Base-by-base conservation (phyloP, 2,888 invertebrate species). In the Ormyrus pomaceus region DNA sequence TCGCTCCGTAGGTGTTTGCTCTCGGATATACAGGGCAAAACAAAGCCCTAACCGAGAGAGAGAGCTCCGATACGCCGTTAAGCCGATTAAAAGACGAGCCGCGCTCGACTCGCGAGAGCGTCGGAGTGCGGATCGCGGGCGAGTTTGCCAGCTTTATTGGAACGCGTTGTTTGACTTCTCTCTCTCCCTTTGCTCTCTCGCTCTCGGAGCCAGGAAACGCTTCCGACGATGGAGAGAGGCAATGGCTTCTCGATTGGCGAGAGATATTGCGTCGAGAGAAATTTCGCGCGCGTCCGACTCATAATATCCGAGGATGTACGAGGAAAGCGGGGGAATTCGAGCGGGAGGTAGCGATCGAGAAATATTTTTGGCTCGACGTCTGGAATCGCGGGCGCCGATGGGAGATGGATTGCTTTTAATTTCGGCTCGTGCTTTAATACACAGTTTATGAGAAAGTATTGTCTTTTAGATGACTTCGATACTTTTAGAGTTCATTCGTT, bases 1-100 rank as follows among this genome's bases (percentile, higher is more conserved):
- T 80, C 66, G 55, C 59, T 56, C 76, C 72, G 62, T 72, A 68
- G 80, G 68, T 75, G 80, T 80, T 77, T 80, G 66, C 74, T 65
- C 64, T 79, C 69, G 50, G 34, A 34, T 34, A 34, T 34, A 34
- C 34, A 34, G 34, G 34, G 34, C 34, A 34, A 34, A 34, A 34
- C 34, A 34, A 34, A 34, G 34, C 34, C 34, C 0, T 34, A 13
- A 19, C 46, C n/a, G 55, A 48, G 11, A 19, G 50, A 46, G 62
- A 61, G 46, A 53, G 6, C 53, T 34, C 11, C 50, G 53, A 19
- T 50, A 5, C 56, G n/a, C 13, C 59, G 53, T 65, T 13, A 71
- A 77, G 71, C 65, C 13, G 77, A 77, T 71, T 77, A 77, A 77
- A 71, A 77, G 66, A 72, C 58, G 58, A 62, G 46, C 34, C 50